A percentile compares a stretch with the other conserved stretches of the same genome.
Conservation (phyloP, 2,113 vertebrate species). For the Lepus timidus region DNA sequence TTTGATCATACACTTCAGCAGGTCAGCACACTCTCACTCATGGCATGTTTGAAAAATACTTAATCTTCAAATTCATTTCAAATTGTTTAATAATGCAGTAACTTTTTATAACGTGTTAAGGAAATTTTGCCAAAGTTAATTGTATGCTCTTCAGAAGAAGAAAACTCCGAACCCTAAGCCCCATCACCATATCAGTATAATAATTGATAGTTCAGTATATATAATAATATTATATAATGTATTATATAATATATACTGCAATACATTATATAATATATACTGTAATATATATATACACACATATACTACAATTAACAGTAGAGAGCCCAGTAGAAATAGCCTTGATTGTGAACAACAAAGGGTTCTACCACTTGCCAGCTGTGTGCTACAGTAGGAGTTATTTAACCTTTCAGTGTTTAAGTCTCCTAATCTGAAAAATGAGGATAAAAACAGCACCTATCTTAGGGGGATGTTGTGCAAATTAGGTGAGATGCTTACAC, state of each 20-base stretch:
- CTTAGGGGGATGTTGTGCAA: background rate
- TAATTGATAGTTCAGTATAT: background rate
- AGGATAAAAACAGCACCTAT: background rate
- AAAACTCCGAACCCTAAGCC: background rate
- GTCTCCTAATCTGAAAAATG: background rate
- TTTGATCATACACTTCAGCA: constrained; percentile 60
- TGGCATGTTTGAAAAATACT: constrained; percentile 54
- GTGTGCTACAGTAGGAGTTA: background rate
- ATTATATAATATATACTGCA: too few relatives aligned
- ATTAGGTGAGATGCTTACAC: background rate
- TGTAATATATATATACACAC: too few relatives aligned
- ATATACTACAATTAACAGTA: background rate
- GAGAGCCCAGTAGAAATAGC: background rate
- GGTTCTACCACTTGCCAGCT: background rate
- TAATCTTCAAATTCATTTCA: constrained; percentile 25
- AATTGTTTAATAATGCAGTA: constrained; percentile 47
- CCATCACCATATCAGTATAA: background rate
- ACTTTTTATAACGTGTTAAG: constrained; percentile 12
- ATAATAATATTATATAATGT: too few relatives aligned
- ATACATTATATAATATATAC: too few relatives aligned
- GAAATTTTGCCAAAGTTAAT: constrained; percentile 58
- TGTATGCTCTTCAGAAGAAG: background rate
- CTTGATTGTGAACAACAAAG: background rate
- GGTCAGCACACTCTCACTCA: constrained; percentile 17
- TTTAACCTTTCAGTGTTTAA: background rate